phyloP scores from a whole-genome alignment of 2,113 vertebrate species.

The Trematomus loennbergii region DNA sequence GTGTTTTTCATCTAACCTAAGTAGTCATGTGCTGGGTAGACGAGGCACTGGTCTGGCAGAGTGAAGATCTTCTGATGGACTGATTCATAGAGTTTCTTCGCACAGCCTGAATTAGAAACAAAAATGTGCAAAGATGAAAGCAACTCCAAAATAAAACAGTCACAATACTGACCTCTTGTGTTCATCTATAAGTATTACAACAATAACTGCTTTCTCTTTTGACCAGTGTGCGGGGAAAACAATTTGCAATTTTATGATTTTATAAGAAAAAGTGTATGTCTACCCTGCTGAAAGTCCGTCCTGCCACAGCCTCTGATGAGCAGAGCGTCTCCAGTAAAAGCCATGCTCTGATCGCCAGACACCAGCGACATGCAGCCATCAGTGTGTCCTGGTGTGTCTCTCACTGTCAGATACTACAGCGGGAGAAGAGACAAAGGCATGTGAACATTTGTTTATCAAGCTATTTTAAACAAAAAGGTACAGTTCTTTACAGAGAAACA shows the following conservation, averaged over 20 bases:
- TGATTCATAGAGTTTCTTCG: constrained; percentile 85
- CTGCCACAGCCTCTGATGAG: constrained; percentile 92
- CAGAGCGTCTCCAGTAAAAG: constrained; percentile 91
- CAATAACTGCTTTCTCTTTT: constrained; percentile 12
- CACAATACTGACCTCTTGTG: constrained; percentile 55
- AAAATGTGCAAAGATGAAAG: neutral
- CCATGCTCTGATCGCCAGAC: constrained; percentile 86
- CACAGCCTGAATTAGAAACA: constrained; percentile 78
- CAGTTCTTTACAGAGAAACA: neutral
- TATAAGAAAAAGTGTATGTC: neutral
- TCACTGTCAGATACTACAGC: constrained; percentile 82
- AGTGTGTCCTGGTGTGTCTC: constrained; percentile 91
- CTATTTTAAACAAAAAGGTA: neutral
- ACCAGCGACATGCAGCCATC: constrained; percentile 89
- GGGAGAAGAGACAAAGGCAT: neutral
- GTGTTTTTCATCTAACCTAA: constrained; percentile 73
- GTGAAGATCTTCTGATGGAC: constrained; percentile 90
- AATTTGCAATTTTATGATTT: neutral
- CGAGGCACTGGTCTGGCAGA: constrained; percentile 87
- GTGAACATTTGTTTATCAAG: neutral
- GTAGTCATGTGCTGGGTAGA: constrained; percentile 94
- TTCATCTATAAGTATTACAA: constrained; percentile 43
- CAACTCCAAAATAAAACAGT: neutral
- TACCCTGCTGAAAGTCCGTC: constrained; percentile 94
- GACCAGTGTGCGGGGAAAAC: neutral